Percentiles rank a stretch among this genome's conserved stretches.
phyloP scores from a whole-genome alignment of 2,888 invertebrate genomes.

The Dorcus parallelipipedus region DNA sequence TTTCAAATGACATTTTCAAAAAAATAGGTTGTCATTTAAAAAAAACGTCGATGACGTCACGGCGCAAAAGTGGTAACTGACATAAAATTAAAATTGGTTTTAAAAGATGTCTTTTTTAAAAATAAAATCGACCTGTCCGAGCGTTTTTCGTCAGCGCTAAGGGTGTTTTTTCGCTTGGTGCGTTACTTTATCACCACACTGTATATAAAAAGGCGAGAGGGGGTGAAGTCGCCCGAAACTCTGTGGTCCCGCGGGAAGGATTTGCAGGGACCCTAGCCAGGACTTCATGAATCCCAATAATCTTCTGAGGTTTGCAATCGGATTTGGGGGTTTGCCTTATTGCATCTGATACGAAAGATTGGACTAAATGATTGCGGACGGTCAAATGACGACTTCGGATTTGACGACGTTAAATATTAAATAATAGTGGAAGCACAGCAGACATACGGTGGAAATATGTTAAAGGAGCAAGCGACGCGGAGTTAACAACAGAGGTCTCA shows the following conservation, averaged over 20 bases:
- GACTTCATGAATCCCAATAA: slow-evolving; percentile 40
- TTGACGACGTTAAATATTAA: slow-evolving; percentile 6
- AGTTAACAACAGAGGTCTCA: slow-evolving; percentile 14
- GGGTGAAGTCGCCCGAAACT: slow-evolving; percentile 7
- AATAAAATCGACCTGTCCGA: no score
- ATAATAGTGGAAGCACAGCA: no score
- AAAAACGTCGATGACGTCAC: no score
- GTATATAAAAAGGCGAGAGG: background rate
- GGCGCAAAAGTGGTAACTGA: no score
- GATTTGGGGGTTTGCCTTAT: slow-evolving; percentile 41
- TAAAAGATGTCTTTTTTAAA: no score
- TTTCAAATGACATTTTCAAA: no score
- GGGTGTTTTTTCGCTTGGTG: no score
- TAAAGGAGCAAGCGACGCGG: background rate
- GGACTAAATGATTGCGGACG: slow-evolving; percentile 23
- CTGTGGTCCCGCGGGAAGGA: slow-evolving; percentile 34
- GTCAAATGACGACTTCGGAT: slow-evolving; percentile 13
- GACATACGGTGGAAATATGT: no score
- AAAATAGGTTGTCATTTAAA: no score
- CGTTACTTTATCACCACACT: no score
- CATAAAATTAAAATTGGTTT: no score
- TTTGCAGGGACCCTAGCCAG: slow-evolving; percentile 34
- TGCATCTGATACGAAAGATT: slow-evolving; percentile 36
- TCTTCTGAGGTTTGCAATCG: slow-evolving; percentile 44
- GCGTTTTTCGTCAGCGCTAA: no score